These are phyloP conservation scores for Nipponia nippon DNA, from an alignment of 2,113 vertebrate genomes.

Conservation along the genomic window DNA sequence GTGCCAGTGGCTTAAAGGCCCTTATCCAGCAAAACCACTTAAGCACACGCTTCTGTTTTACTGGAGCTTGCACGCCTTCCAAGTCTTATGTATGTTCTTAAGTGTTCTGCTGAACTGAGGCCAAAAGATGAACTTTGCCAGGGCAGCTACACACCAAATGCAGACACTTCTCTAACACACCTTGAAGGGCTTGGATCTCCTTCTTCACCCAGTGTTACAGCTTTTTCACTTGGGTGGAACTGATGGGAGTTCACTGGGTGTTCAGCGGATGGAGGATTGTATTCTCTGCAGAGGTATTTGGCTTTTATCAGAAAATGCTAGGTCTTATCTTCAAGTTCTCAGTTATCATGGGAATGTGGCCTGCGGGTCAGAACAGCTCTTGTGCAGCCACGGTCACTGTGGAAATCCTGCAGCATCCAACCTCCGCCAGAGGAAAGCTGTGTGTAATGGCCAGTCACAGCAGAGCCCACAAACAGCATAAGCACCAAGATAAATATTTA, in stretches of 20 bases:
- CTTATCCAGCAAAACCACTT: conserved; percentile 35
- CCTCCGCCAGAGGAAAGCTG: fast-evolving
- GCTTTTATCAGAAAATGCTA: not conserved
- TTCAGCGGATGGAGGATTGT: not conserved
- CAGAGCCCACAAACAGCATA: not conserved
- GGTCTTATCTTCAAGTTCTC: not conserved
- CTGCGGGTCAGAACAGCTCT: not conserved
- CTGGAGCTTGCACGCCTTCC: not conserved
- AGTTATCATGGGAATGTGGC: not conserved
- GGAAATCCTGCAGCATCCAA: not conserved
- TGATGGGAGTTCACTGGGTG: fast-evolving
- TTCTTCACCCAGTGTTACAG: not conserved
- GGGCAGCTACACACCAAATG: not conserved
- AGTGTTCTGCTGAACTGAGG: conserved; percentile 35
- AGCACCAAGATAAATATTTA: not conserved
- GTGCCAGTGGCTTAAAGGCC: not conserved
- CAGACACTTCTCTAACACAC: not conserved
- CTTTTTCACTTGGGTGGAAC: not conserved
- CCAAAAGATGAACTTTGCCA: not conserved
- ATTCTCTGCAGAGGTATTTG: not conserved
- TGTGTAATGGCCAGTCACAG: fast-evolving
- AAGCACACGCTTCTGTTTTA: not conserved
- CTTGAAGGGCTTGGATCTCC: not conserved
- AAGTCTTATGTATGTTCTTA: not conserved
- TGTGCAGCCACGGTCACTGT: not conserved